These are phyloP conservation scores for Drosophila burlai DNA, from an alignment of 1,140 invertebrate genomes.

Conservation along the genomic window DNA sequence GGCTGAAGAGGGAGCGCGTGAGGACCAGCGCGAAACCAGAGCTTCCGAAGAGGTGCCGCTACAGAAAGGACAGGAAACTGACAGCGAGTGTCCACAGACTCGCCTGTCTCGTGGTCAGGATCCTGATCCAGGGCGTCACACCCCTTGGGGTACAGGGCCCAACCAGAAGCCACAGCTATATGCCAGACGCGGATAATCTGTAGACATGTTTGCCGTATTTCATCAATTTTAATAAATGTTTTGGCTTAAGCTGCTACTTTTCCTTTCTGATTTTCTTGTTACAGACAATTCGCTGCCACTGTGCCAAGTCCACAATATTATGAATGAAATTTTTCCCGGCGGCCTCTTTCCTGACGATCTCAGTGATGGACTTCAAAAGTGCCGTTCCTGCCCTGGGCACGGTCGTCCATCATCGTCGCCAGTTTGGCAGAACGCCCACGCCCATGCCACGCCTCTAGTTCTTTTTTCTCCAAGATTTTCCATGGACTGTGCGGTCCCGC, in stretches of 20 bases:
- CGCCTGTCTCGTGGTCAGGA: not conserved
- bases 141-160: not conserved
- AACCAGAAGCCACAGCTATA: not conserved
- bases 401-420: constrained; percentile 71
- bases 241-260: constrained; percentile 1
- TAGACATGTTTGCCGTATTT: not conserved
- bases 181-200: not conserved
- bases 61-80: not conserved
- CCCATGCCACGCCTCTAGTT: constrained; percentile 29
- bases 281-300: constrained; percentile 72
- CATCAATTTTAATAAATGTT: not conserved
- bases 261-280: constrained; percentile 34
- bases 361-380: constrained; percentile 55
- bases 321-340: constrained; percentile 64
- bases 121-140: not conserved
- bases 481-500: constrained; percentile 12
- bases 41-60: not conserved
- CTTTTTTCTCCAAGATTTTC: constrained; percentile 7
- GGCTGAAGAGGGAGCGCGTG: too few species aligned
- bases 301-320: constrained; percentile 58
- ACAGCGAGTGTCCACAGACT: not conserved
- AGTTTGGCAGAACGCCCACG: constrained; percentile 36
- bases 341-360: constrained; percentile 9
- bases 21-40: too few species aligned
- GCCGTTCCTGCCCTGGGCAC: constrained; percentile 47